A percentile compares a stretch with the other conserved stretches of the same genome.
phyloP scores from a whole-genome alignment of 1,140 invertebrate genomes.

The Bombus terrestris region DNA sequence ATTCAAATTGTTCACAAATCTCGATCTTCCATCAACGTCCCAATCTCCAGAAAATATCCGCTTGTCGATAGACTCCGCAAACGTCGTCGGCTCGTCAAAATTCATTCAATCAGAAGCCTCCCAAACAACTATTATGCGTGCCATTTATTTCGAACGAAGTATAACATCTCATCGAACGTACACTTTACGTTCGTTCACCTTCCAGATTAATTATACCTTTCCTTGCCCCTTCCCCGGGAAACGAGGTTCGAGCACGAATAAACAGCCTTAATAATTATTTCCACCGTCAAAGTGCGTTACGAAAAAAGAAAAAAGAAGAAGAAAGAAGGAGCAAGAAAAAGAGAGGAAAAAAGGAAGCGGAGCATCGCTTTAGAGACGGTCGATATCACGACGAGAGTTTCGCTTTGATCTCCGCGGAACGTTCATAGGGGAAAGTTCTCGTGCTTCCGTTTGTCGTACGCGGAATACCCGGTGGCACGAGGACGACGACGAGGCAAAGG shows the following conservation, averaged over 20 bases:
- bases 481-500: slow-evolving; percentile 34
- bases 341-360: background rate
- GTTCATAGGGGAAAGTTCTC: slow-evolving; percentile 28
- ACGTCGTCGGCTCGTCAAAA: background rate
- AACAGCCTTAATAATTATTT: slow-evolving; percentile 7
- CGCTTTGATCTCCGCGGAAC: slow-evolving; percentile 37
- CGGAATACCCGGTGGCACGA: slow-evolving; percentile 36
- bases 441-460: slow-evolving; percentile 35
- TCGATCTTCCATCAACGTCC: background rate
- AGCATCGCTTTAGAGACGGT: background rate
- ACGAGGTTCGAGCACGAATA: background rate
- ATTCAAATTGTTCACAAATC: background rate
- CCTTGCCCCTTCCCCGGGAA: background rate
- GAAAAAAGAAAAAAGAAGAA: no score
- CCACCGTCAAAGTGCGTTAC: background rate
- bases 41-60: background rate
- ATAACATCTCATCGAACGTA: background rate
- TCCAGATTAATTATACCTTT: background rate
- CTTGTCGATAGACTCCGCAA: background rate
- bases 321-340: background rate
- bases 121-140: background rate
- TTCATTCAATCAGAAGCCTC: background rate
- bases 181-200: background rate
- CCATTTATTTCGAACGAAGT: background rate
- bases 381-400: background rate